Conservation (phyloP, 2,113 vertebrate species). For the Lepus timidus region DNA sequence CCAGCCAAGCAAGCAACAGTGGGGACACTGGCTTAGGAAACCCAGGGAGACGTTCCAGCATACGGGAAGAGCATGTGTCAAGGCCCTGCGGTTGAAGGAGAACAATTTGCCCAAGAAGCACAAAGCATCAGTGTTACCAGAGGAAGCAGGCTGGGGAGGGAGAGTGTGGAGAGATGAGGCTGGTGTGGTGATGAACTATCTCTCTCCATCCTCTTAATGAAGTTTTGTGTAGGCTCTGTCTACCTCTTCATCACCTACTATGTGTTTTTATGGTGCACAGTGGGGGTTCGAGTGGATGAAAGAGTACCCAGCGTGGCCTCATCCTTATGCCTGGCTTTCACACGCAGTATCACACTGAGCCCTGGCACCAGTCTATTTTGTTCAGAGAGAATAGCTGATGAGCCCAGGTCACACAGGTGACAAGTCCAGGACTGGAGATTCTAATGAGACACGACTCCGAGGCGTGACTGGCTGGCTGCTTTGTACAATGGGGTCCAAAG, state of each 20-base stretch:
- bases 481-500: not conserved
- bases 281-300: not conserved
- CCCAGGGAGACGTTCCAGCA: not conserved
- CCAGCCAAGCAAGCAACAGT: not conserved
- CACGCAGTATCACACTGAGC: not conserved
- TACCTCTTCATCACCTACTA: too few relatives aligned
- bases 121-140: not conserved
- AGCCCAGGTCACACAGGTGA: not conserved
- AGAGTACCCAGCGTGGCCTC: not conserved
- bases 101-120: not conserved
- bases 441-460: not conserved
- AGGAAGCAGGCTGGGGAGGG: not conserved
- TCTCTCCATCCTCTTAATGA: not conserved
- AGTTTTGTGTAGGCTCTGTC: not conserved
- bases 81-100: not conserved
- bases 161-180: not conserved
- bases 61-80: not conserved
- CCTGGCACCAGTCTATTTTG: not conserved
- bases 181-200: too few relatives aligned
- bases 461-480: not conserved
- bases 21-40: not conserved
- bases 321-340: not conserved
- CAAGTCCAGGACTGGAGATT: not conserved
- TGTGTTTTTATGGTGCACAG: rapidly evolving
- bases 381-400: not conserved